Percentiles rank a stretch among this genome's conserved stretches.
phyloP scores from a whole-genome alignment of 2,797 vertebrate genomes.

The Botia kubotai region DNA sequence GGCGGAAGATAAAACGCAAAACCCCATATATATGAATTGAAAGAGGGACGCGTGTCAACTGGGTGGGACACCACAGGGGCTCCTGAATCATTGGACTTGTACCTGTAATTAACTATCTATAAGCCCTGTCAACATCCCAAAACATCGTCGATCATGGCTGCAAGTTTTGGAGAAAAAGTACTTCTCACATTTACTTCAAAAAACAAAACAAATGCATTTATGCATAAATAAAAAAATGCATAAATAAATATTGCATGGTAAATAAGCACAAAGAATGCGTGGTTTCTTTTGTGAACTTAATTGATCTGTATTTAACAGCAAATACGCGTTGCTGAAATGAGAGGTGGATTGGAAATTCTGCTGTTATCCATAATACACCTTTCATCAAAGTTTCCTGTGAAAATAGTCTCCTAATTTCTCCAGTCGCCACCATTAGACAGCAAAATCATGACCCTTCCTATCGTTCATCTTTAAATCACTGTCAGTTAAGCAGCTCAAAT shows the following conservation, averaged over 20 bases:
- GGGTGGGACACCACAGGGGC: too few species aligned
- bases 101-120: background rate
- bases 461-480: slow-evolving; percentile 75
- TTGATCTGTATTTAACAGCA: background rate
- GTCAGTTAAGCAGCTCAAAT: slow-evolving; percentile 77
- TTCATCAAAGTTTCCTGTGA: too few species aligned
- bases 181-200: background rate
- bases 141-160: background rate
- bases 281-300: slow-evolving; percentile 20
- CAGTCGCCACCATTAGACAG: slow-evolving; percentile 53
- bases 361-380: too few species aligned
- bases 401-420: slow-evolving; percentile 73
- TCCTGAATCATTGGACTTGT: too few species aligned
- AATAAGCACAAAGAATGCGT: slow-evolving; percentile 9
- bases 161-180: background rate
- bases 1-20: too few species aligned
- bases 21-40: too few species aligned
- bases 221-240: background rate
- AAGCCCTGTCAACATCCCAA: background rate
- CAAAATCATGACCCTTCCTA: slow-evolving; percentile 67
- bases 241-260: background rate
- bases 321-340: background rate
- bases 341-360: background rate
- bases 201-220: background rate
- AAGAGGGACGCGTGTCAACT: too few species aligned